Evolutionary conservation across 2,888 invertebrate species (phyloP), one percentile per base, ranked within the genome.

Genomic region (Esperia sulphurella): DNA sequence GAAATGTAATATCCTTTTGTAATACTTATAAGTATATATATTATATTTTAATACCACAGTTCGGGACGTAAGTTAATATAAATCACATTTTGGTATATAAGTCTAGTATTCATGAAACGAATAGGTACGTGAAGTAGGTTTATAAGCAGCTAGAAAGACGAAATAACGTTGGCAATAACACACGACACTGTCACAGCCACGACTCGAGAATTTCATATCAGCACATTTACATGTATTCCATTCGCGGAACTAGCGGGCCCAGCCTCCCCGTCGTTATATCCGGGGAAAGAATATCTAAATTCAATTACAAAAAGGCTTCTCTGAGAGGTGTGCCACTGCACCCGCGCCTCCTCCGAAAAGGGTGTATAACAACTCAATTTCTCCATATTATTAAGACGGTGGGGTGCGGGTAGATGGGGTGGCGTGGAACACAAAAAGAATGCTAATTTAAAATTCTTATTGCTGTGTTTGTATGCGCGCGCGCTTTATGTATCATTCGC

Each of bases 381-480:
- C 87, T 83, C 79, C 85, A 82, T 84, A 83, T 85, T 87, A 88
- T 86, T 86, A 88, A 87, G 86, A 83, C 77, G 75, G 71, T 68
- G 77, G 84, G 81, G 80, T 68, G 76, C 61, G 79, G 76, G 75
- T 68, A 71, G 64, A 59, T 68, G 63, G 86, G 85, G 85, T 82
- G 79, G 83, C 72, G 57, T 66, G 76, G 74, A 78, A 73, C 79
- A 86, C 85, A 87, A 87, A 87, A 89, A 89, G 85, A 87, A 88
- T 87, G 88, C 89, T 87, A 88, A 89, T 89, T 89, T 88, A 84
- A 88, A 87, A 88, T 86, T 87, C 85, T 80, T 86, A 87, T 87
- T 86, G 79, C 80, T 73, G 71, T 80, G 83, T 85, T 82, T 79
- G 81, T 86, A 83, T 87, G 88, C 88, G 87, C 86, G 79, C 79